Evolutionary conservation across 2,113 vertebrate genomes (phyloP), one percentile per base, ranked within the genome.

Genomic region (Zosterops pallidus): DNA sequence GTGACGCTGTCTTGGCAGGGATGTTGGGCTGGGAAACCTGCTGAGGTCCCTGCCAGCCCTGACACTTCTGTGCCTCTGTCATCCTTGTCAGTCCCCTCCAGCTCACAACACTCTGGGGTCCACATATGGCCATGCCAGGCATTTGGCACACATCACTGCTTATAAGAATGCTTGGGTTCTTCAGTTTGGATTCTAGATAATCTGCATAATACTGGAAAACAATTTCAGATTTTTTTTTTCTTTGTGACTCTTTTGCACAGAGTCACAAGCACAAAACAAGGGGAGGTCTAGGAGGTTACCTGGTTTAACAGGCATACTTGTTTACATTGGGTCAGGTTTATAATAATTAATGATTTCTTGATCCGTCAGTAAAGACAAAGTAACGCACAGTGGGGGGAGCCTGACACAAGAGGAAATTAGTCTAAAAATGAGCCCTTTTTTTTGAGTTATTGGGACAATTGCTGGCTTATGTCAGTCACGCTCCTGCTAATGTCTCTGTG

Each of bases 201-300:
- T 9, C 50, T 65, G 25, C 42, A 9, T 25, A 19, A 33, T 9
- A 17, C 11, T 71, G 42, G 29, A 26, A 53, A 47, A 26, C 3
- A 37, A 56, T 17, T 62, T 22, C 47, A 62, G 64, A 8, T 55
- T 47, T 47, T 47, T 21, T 21, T 47, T 46, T 47, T 46, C 9
- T 46, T 47, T 22, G 46, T 47, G 46, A 47, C 46, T 47, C 46
- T 47, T 47, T 12, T 47, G 46, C 52, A 42, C 16, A 60, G 57
- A 60, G 68, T 84, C 25, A 35, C n/a, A 60, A 20, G 31, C 2
- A 0, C 0, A 0, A 70, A 25, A 13, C 25, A 20, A 8, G 8
- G 20, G 24, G 29, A 22, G 6, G 31, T 42, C 31, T 35, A 20
- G 33, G 46, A 52, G 25, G 4, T 15, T 35, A 35, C 25, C 46